Conservation (phyloP, 1,140 invertebrate genomes). For the Euglossa dilemma region DNA sequence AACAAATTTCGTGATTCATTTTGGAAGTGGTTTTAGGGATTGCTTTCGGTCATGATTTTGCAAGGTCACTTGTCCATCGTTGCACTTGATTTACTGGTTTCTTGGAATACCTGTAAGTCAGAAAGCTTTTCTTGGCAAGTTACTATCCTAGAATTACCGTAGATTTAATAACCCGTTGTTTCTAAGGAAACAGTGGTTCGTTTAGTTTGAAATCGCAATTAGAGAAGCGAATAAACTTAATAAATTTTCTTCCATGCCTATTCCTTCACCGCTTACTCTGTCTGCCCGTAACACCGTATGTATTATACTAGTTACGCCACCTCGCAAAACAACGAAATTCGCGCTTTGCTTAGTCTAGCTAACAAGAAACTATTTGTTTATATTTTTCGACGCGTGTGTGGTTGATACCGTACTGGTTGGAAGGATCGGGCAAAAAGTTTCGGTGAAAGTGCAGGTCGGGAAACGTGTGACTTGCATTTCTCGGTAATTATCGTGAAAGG, state of each 20-base stretch:
- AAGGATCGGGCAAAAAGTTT: slow-evolving; percentile 10
- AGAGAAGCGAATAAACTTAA: not conserved
- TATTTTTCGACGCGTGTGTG: not conserved
- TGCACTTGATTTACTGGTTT: too few relatives aligned
- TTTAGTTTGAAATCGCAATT: too few relatives aligned
- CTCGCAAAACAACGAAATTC: not conserved
- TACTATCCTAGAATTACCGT: too few relatives aligned
- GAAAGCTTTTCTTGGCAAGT: too few relatives aligned
- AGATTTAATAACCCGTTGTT: too few relatives aligned
- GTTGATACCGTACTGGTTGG: not conserved
- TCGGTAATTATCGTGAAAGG: slow-evolving; percentile 44
- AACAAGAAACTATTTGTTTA: not conserved
- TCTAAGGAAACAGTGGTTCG: too few relatives aligned
- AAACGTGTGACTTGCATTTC: slow-evolving; percentile 44
- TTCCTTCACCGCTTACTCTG: not conserved
- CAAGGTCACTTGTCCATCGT: too few relatives aligned
- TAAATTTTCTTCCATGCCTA: too few relatives aligned
- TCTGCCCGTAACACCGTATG: not conserved
- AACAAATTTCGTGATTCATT: too few relatives aligned
- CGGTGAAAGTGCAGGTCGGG: slow-evolving; percentile 51
- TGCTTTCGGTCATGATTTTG: not conserved
- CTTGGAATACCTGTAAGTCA: too few relatives aligned
- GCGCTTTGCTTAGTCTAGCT: not conserved
- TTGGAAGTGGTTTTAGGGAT: too few relatives aligned
- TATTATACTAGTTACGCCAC: not conserved